phyloP scores from a whole-genome alignment of 2,113 vertebrate genomes.

The Hiodon alosoides region DNA sequence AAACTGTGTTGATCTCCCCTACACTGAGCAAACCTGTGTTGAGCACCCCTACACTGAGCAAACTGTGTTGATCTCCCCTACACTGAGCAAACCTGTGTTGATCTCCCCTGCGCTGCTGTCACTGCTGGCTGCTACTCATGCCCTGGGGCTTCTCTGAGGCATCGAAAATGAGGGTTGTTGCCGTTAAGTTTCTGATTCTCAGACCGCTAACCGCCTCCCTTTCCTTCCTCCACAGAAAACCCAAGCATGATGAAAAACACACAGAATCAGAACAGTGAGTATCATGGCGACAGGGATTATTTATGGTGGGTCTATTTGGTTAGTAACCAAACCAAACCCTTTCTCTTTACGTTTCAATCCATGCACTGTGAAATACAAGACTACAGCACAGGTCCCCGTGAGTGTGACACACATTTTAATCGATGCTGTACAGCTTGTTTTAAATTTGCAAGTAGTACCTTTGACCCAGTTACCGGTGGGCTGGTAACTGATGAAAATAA shows the following conservation, averaged over 20 bases:
- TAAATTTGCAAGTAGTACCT: neutral
- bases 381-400: neutral
- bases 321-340: neutral
- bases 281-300: conserved; percentile 12
- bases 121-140: too few relatives aligned
- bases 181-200: neutral
- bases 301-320: conserved; percentile 1
- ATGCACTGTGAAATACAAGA: neutral
- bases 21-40: too few relatives aligned
- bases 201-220: neutral
- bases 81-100: too few relatives aligned
- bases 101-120: too few relatives aligned
- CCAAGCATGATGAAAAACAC: conserved; percentile 84
- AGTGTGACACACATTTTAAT: neutral
- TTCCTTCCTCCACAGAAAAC: conserved; percentile 68
- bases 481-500: neutral
- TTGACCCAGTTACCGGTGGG: neutral
- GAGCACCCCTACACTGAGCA: too few relatives aligned
- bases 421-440: too few relatives aligned
- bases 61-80: too few relatives aligned
- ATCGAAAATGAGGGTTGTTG: too few relatives aligned
- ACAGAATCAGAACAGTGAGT: conserved; percentile 80
- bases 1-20: too few relatives aligned
- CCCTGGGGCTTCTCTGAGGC: too few relatives aligned
- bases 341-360: neutral